Base-by-base conservation (phyloP, 2,113 vertebrate species). In the Nannospalax galili region DNA sequence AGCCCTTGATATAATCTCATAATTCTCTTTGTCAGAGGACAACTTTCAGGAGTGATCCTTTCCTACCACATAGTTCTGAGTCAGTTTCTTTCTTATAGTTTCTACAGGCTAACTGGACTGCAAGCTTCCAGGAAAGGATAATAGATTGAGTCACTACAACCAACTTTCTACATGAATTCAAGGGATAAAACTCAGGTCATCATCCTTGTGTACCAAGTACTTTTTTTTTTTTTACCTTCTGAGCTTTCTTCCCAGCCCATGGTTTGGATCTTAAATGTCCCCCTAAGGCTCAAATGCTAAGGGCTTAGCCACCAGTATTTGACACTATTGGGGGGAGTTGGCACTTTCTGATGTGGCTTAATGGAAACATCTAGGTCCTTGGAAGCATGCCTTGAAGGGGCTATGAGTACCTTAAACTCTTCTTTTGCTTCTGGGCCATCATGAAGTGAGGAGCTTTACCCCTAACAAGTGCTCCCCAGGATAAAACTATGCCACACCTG, bases 391-490 rank as follows among this genome's bases (percentile, higher is more conserved):
- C 28, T 26, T 86, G 73, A 45, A 79, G 48, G 22, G 16, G 24
- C 32, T 37, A 7, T 15, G 15, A 24, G 16, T 28, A 3, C 4
- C 7, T 2, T 6, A 26, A 16, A 9, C 10, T 9, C 16, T 19
- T 24, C 20, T 58, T 20, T 37, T 37, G 30, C 52, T 87, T 72
- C 52, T 30, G 20, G 62, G 37, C n/a, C 20, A 45, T 28, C 48
- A n/a, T 6, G 10, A 70, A 14, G 48, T 17, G 1, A n/a, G 14
- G 9, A 70, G 22, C 40, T 73, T 60, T 45, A 10, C 7, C 0
- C 20, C 35, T 15, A 42, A 19, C n/a, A 62, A 4, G 17, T 60
- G 16, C 2, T 86, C 37, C 52, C 5, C 15, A 7, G 3, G 22
- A 15, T 45, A 48, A 45, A 35, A 22, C 28, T 85, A 40, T 79